phyloP scores from a whole-genome alignment of 2,888 invertebrate genomes.

The Podotricha telesiphe region DNA sequence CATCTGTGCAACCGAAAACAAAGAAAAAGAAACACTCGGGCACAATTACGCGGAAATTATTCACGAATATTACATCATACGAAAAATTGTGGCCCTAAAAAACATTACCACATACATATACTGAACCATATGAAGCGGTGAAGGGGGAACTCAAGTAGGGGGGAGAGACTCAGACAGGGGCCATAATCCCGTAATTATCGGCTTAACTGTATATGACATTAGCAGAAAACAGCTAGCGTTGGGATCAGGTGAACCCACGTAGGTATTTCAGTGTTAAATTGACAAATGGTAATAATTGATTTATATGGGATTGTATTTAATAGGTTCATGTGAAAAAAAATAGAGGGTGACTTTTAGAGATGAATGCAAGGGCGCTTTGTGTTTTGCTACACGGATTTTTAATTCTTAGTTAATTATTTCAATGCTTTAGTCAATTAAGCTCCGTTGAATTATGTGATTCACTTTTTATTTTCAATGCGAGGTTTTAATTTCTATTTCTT shows the following conservation, averaged over 20 bases:
- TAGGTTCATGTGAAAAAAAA: constrained; percentile 51
- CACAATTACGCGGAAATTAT: constrained; percentile 65
- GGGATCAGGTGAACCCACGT: constrained; percentile 48
- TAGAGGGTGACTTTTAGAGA: constrained; percentile 45
- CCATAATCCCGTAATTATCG: constrained; percentile 81
- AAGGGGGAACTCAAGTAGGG: constrained; percentile 59
- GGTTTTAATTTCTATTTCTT: constrained; percentile 11
- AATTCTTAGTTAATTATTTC: constrained; percentile 14
- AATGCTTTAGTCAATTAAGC: background rate
- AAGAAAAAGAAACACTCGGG: constrained; percentile 50
- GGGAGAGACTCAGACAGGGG: constrained; percentile 56
- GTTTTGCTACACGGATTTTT: no score
- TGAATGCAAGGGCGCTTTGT: constrained; percentile 29
- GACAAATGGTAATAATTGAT: constrained; percentile 70
- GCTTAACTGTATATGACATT: constrained; percentile 81
- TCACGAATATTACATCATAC: constrained; percentile 66
- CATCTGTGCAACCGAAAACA: constrained; percentile 46
- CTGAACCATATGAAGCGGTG: constrained; percentile 73
- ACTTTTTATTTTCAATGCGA: no score
- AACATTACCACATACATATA: constrained; percentile 72
- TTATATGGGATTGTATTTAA: constrained; percentile 46
- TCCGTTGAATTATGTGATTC: background rate
- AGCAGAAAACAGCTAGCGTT: constrained; percentile 66
- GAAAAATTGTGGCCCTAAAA: constrained; percentile 77
- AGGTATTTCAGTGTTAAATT: constrained; percentile 60